Conservation (phyloP, 2,113 vertebrate genomes). For the Brienomyrus brachyistius region DNA sequence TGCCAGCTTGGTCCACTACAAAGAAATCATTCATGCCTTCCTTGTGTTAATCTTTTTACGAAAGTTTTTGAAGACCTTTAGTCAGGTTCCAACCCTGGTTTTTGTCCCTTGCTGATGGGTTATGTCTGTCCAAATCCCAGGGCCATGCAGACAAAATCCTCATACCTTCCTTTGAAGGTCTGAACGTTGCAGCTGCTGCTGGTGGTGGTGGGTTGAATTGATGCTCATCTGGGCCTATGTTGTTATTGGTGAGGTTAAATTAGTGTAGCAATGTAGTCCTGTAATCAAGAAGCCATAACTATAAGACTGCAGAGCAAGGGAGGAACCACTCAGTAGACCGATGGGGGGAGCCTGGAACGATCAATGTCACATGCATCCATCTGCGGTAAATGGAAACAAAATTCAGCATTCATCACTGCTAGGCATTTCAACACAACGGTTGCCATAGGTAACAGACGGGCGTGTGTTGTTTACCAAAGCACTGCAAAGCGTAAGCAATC, state of each 20-base stretch:
- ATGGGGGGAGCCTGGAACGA: neutral
- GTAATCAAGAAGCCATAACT: conserved; percentile 13
- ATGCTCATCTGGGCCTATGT: neutral
- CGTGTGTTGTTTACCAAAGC: neutral
- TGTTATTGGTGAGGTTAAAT: neutral
- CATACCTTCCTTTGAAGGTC: neutral
- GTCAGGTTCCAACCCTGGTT: neutral
- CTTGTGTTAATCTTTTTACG: neutral
- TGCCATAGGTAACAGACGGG: neutral
- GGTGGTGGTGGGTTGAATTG: neutral
- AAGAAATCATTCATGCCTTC: neutral
- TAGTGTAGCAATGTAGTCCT: neutral
- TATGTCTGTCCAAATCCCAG: neutral
- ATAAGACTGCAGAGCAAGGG: neutral
- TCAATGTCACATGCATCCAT: neutral
- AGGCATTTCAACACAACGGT: conserved; percentile 3
- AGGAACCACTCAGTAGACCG: neutral
- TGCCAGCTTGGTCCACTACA: neutral
- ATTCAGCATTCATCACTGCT: neutral
- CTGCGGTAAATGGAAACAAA: neutral
- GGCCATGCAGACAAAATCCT: neutral
- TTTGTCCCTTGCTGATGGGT: neutral
- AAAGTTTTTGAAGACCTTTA: neutral
- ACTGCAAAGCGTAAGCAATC: neutral
- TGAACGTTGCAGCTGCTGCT: neutral